A percentile compares a stretch with the other conserved stretches of the same genome.
Evolutionary conservation across 2,113 vertebrate species (phyloP).

Genomic region (Struthio camelus): DNA sequence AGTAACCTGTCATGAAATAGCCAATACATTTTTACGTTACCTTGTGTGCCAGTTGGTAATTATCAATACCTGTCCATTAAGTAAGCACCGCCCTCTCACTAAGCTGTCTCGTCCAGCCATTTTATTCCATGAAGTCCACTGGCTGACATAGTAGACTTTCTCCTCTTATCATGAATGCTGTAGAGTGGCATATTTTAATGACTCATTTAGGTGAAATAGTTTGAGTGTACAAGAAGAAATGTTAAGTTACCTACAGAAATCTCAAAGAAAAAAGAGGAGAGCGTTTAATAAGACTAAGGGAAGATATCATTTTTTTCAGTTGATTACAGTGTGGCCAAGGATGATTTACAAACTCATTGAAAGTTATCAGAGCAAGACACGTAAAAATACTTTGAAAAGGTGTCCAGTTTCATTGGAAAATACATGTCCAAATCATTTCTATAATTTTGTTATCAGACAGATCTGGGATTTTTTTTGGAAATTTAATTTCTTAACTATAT

Average conservation of each 20-base stretch:
- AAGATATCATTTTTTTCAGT: neutral
- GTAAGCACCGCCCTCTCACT: neutral
- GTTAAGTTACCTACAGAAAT: neutral
- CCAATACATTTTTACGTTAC: neutral
- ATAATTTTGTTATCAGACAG: neutral
- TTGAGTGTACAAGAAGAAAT: neutral
- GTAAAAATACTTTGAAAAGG: neutral
- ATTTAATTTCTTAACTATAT: neutral
- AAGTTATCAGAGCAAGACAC: neutral
- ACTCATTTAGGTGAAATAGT: neutral
- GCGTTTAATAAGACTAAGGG: neutral
- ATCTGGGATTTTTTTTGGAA: neutral
- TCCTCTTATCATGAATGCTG: neutral
- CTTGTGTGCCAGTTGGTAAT: neutral
- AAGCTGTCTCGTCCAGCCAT: neutral
- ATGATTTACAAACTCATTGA: neutral
- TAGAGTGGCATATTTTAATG: neutral
- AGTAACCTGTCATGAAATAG: neutral
- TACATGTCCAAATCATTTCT: neutral
- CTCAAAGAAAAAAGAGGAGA: neutral
- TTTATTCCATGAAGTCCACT: neutral
- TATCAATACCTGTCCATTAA: neutral
- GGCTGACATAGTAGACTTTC: neutral
- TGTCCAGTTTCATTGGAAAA: neutral
- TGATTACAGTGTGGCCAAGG: neutral